Base-by-base conservation (phyloP, 2,113 vertebrate genomes). In the Brachypodius melanocephalos region DNA sequence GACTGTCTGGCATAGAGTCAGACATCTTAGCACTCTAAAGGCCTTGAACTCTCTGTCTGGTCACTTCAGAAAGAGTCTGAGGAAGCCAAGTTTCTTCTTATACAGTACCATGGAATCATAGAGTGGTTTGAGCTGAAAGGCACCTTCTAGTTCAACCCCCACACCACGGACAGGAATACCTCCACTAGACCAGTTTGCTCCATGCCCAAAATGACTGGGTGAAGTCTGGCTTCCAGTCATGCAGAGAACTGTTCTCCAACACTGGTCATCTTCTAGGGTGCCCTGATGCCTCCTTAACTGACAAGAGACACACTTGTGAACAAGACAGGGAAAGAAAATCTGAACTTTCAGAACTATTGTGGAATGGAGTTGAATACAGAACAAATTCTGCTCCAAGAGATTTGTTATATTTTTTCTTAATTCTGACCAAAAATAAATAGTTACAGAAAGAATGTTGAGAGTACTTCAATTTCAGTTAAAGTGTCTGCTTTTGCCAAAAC, bases 81-180 rank as follows among this genome's bases (percentile, higher is more conserved):
- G 17, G 15, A 58, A 86, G 20, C 3, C 42, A 86, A 66, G 3
- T 9, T 66, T 45, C 36, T 54, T 62, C 2, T 0, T 46, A 9
- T n/a, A 10, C 4, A 58, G 32, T 8, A 2, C 8, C 17, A 25
- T 5, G 36, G 52, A 63, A 17, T 38, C 22, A 24, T 4, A 17
- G n/a, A 40, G 16, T 8, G 1, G 3, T 54, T 61, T 21, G 29
- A 29, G 14, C 31, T 75, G 40, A 61, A 34, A 54, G 29, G 3
- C 29, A n/a, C 40, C 11, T 46, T 9, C 43, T 51, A 14, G 12
- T 14, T 34, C 54, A 54, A 10, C 0, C 7, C 5, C 5, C 3
- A 1, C 26, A 24, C 17, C 5, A 10, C 3, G 11, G 40, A 5
- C 46, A 48, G n/a, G 13, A 20, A 40, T 20, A 34, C 0, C 6